These are phyloP conservation scores for Dasyprocta punctata DNA, from an alignment of 2,113 vertebrate genomes.

Conservation along the genomic window DNA sequence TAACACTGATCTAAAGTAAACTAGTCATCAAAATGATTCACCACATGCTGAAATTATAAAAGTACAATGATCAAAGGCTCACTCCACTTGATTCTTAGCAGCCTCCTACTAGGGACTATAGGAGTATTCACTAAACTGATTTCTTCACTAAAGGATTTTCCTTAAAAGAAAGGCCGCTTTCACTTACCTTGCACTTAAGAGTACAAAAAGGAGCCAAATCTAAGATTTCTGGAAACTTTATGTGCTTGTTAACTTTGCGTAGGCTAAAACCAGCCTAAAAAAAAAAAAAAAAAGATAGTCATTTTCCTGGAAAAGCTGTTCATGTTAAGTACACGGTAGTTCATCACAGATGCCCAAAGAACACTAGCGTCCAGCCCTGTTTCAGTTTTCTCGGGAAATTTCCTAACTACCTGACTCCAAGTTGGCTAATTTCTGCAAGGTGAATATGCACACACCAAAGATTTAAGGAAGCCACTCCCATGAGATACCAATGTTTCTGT, in stretches of 20 bases:
- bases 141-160: background rate
- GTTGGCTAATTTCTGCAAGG: background rate
- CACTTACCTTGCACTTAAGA: constrained; percentile 93
- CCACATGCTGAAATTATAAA: constrained; percentile 6
- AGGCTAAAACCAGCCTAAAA: constrained; percentile 93
- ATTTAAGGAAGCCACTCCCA: background rate
- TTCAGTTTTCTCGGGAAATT: background rate
- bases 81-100: background rate
- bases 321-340: constrained; percentile 18
- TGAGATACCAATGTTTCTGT: background rate
- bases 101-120: background rate
- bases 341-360: background rate
- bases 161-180: background rate
- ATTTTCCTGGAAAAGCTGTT: constrained; percentile 37
- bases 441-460: background rate
- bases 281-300: constrained; percentile 26
- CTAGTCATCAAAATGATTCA: background rate
- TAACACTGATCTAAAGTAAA: background rate
- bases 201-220: constrained; percentile 97
- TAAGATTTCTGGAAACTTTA: constrained; percentile 94
- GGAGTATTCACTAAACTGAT: background rate
- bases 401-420: background rate
- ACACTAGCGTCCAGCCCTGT: background rate
- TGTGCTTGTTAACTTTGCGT: constrained; percentile 95
- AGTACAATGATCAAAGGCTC: background rate